Evolutionary conservation across 2,888 invertebrate species (phyloP), one percentile per base, ranked within the genome.

Genomic region (Halocaridina rubra): DNA sequence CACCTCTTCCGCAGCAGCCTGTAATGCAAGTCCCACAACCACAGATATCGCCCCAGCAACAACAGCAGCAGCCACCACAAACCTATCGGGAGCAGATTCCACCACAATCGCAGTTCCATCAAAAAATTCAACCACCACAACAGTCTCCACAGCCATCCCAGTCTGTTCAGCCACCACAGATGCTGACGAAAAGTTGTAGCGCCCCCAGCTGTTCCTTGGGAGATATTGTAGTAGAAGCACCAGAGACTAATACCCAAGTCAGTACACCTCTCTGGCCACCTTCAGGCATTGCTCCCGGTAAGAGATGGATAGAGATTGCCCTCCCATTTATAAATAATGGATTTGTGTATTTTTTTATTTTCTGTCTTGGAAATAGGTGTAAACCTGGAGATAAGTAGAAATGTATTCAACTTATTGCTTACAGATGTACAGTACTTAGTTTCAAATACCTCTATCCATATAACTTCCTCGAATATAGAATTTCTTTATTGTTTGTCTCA

Each of bases 181-280:
- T 30, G 8, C 74, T 59, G 24, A 16, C 32, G 19, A 74, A 81
- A 46, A n/a, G 71, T n/a, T 61, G 74, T n/a, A 22, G 46, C 39
- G 22, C 61, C 7, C 8, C 71, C 19, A 61, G 72, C 22, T 71
- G 59, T 71, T 71, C 71, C 7, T 30, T 78, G 16, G 78, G 75
- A 27, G 75, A 79, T 29, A 33, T 84, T 2, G 80, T 84, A 29
- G 67, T 75, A 3, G 84, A 84, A 29, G 74, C 79, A 13, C 74
- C 79, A 24, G 85, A 79, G 29, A 74, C 32, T 75, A 57, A 75
- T 46, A 75, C 67, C 30, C 86, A 86, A 67, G 81, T 86, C 57
- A 84, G 80, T 79, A 86, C 86, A 1, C 82, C 86, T 33, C 27
- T 86, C 8, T 86, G 86, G 86, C 86, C 86, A 2, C 86, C 86